Evolutionary conservation across 2,888 invertebrate genomes (phyloP).

Genomic region (Temnothorax unifasciatus): DNA sequence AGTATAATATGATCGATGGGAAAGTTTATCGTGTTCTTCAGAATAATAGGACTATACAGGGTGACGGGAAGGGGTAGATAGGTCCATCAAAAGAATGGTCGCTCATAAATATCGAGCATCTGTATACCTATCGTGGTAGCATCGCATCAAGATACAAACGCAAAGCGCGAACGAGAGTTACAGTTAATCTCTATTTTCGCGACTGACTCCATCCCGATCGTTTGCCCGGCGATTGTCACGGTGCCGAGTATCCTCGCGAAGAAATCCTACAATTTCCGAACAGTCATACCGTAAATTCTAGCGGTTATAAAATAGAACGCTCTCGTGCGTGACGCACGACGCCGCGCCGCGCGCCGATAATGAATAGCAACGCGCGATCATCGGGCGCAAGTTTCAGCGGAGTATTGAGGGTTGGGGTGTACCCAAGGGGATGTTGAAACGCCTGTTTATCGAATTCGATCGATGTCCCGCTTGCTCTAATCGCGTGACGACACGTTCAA

Average conservation of each 20-base stretch:
- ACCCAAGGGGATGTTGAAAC: not conserved
- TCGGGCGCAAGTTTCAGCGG: not conserved
- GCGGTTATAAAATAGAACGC: not conserved
- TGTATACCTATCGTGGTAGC: conserved; percentile 2
- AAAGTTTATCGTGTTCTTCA: conserved; percentile 34
- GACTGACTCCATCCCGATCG: not conserved
- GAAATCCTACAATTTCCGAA: not conserved
- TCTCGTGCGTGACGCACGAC: not conserved
- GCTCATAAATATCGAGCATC: conserved; percentile 31
- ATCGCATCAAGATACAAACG: not conserved
- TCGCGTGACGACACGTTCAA: not conserved
- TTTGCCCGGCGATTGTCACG: not conserved
- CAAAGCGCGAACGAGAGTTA: not conserved
- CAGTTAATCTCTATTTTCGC: conserved; percentile 5
- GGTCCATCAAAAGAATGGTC: conserved; percentile 20
- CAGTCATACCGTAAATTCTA: conserved; percentile 6
- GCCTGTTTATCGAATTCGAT: conserved; percentile 17
- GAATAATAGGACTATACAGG: conserved; percentile 16
- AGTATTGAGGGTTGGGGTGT: not conserved
- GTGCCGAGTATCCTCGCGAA: not conserved
- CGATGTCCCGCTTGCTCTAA: conserved; percentile 2
- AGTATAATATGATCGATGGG: conserved; percentile 33
- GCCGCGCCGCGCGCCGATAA: not conserved
- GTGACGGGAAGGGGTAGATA: not conserved
- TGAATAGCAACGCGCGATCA: not conserved